Base-by-base conservation (phyloP, 37 sponge, comb jelly and placozoan genomes). In the Ephydatia muelleri region DNA sequence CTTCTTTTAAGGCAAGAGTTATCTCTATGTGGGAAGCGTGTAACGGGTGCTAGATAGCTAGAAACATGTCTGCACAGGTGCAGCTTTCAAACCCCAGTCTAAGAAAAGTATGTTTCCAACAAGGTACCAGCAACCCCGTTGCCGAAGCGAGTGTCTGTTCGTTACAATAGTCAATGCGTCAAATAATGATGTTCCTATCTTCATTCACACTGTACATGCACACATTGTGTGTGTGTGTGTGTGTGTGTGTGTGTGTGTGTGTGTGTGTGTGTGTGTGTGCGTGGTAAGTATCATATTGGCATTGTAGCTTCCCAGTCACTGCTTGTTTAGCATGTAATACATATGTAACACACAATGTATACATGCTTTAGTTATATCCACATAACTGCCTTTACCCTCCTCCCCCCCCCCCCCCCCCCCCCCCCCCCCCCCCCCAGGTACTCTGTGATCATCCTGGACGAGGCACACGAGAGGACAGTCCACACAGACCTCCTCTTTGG, bases 401-500 rank as follows among this genome's bases (percentile, higher is more conserved):
- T 72, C 32, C 73, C 12, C 31, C 28, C 73, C 12, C 73, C 34
- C 31, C 4, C 28, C 25, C 27, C 49, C 31, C 4, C 0, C 35
- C 48, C 1, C 12, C 76, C 19, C 27, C 12, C 2, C 77, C 23
- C 0, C 29, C 16, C 3, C 79, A 93, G 96, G 27, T 95, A 95
- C 72, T 70, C 77, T 65, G 80, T 86, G 23, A 86, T 97, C 5
- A 85, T 97, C 25, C 76, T 97, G 35, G 98, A 97, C 66, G 98
- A 97, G 72, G 98, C 98, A 40, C 98, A 97, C 70, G 98, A 95
- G 80, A 78, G 98, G 2, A 97, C 96, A 26, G 86, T 97, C 14
- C 92, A 97, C 84, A 97, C 98, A 25, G 98, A 97, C 73, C 80
- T 97, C 0, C 86, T 97, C 65, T 95, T 97, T 93, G 98, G 98